Percentiles rank a stretch among this genome's conserved stretches.
Conservation (phyloP, 2,797 vertebrate genomes). For the Rhinoraja longicauda region DNA sequence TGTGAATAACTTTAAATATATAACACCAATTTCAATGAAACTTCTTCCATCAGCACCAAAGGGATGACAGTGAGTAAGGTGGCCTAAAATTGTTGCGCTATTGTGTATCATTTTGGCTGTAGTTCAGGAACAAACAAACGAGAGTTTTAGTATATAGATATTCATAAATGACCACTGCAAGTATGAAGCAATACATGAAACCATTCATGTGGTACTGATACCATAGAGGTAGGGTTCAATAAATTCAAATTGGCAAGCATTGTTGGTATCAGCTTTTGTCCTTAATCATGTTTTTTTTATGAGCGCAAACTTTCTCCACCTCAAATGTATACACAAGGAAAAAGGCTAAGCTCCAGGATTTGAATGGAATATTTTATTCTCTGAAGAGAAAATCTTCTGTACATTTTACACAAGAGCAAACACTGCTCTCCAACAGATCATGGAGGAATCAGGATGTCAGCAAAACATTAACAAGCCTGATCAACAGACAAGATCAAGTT, state of each 20-base stretch:
- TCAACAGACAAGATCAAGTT: conserved; percentile 41
- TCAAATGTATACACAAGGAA: neutral
- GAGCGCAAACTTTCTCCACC: neutral
- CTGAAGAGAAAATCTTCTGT: conserved; percentile 62
- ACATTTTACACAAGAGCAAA: conserved; percentile 63
- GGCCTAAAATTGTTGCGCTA: too few relatives aligned
- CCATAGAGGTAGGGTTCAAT: neutral
- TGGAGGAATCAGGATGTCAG: conserved; percentile 56
- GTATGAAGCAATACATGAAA: neutral
- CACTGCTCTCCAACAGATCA: conserved; percentile 58
- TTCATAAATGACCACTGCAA: neutral
- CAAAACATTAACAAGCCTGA: conserved; percentile 55
- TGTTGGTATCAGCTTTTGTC: neutral
- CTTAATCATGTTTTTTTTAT: too few relatives aligned
- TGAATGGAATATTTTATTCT: conserved; percentile 72
- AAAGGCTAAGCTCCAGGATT: neutral
- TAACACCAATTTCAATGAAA: too few relatives aligned
- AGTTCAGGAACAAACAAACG: too few relatives aligned
- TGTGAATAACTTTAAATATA: too few relatives aligned
- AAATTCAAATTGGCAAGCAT: neutral
- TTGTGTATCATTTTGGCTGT: too few relatives aligned
- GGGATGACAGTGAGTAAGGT: too few relatives aligned
- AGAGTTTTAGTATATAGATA: too few relatives aligned
- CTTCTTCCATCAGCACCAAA: too few relatives aligned
- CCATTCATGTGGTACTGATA: neutral